Base-by-base conservation (phyloP, 2,888 invertebrate genomes). In the Ellobium chinense region DNA sequence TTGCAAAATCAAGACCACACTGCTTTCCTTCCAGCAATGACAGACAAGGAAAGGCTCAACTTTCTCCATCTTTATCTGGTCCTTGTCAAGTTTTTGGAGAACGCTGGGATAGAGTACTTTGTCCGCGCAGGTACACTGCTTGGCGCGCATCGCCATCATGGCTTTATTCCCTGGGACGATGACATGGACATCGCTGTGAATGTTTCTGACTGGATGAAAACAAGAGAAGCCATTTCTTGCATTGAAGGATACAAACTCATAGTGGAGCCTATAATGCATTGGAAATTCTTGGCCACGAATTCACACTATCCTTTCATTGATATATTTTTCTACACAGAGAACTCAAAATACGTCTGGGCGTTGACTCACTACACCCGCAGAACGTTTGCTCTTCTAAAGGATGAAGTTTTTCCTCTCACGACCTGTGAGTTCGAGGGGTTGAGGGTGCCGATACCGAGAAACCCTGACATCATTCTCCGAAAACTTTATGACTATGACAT, bases 131-230 rank as follows among this genome's bases (percentile, higher is more conserved):
- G 68, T 2, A 29, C 68, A 2, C 39, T 68, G 36, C 18, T 68
- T 36, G 68, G 68, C 29, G 68, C 27, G 12, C 34, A 14, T 31
- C 24, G 68, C 3, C 68, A 68, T 36, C 36, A 37, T 3, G 68
- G 68, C 14, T 21, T 68, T 2, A 68, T 68, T n/a, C 68, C 68
- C 2, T 68, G 68, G 68, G 68, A 68, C 37, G 68, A 68, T n/a
- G 68, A 68, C 68, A 68, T 68, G 24, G 68, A 68, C n/a, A 36
- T 68, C 21, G 68, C 68, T n/a, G 18, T 68, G 21, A 34, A 68
- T 4, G 36, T 68, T 7, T n/a, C 36, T 7, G 68, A 68, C 39
- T 68, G 68, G 68, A 36, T 9, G 68, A 24, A n/a, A 2, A 37
- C 37, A 31, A 34, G 68, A n/a, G 68, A 68, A 36, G 34, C 21